Base-by-base conservation (phyloP, 2,888 invertebrate species). In the Clostera curtula region DNA sequence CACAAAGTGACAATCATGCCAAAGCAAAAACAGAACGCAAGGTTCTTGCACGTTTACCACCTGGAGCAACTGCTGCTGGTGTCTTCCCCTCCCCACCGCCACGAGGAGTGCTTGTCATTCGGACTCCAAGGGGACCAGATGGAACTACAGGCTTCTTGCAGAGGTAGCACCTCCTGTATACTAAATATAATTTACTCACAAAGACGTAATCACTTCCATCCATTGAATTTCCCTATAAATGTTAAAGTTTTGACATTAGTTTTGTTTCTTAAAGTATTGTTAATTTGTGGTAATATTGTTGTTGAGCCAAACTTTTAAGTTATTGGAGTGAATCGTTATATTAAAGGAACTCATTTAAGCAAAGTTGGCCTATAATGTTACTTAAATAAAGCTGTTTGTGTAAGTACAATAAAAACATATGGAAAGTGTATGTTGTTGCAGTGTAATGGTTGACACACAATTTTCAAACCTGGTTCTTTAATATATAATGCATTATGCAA, bases 61-160 rank as follows among this genome's bases (percentile, higher is more conserved):
- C 72, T 1, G 75, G 73, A 4, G 60, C 75, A 3, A 70, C 74
- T 0, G 49, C 61, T 0, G 48, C 69, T 1, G 80, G 71, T 5
- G 53, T 79, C 14, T 79, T 73, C 45, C 79, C 76, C 1, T 82
- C 76, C 3, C 83, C 83, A 0, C 73, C 77, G 1, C 84, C 79
- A 0, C 71, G 79, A 3, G 82, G 84, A 6, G 82, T 85, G 2
- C 70, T 80, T 7, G 85, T 93, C 29, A 85, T 93, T 54, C 85
- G 94, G 49, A 85, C 90, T 60, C 94, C 94, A 0, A 85, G 86
- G 48, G 93, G 93, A 17, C 94, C 94, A 1, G 93, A 94, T 53
- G 93, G 93, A 38, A 90, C 91, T 24, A 83, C 79, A 60, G 82
- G 82, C 12, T 83, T 83, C 43, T 51, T 63, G 38, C 53, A 59